These are phyloP conservation scores for Clinocottus analis DNA, from an alignment of 2,113 vertebrate genomes.

Conservation along the genomic window DNA sequence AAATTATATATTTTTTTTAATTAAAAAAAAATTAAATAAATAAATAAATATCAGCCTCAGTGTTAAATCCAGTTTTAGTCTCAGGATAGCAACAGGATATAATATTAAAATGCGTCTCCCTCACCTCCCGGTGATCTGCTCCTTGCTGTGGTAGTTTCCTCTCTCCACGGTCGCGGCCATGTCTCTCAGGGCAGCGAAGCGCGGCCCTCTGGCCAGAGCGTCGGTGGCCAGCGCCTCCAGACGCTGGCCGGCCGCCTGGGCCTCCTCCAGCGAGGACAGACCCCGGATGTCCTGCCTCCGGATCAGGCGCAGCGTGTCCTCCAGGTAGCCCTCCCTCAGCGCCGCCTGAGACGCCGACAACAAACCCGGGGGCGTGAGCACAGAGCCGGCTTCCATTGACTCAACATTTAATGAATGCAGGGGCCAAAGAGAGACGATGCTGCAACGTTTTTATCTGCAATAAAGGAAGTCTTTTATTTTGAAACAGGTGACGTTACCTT, in stretches of 20 bases:
- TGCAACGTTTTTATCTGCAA: not conserved
- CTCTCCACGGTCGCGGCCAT: conserved; percentile 83
- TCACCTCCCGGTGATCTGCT: conserved; percentile 81
- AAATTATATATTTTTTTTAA: too few relatives aligned
- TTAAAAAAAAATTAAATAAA: too few relatives aligned
- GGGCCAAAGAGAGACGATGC: not conserved
- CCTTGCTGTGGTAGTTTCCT: conserved; percentile 88
- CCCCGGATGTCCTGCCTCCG: conserved; percentile 78
- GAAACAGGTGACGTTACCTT: conserved; percentile 73
- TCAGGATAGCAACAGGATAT: too few relatives aligned
- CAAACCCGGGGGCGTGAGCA: not conserved
- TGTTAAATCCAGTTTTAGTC: too few relatives aligned
- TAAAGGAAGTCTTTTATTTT: not conserved
- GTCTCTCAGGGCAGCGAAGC: conserved; percentile 85
- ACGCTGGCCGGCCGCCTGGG: conserved; percentile 83
- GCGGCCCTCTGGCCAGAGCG: conserved; percentile 85
- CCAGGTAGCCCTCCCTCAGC: conserved; percentile 87
- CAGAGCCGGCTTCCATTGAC: not conserved
- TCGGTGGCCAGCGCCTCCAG: conserved; percentile 88
- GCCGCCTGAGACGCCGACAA: conserved; percentile 67
- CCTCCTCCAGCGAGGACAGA: conserved; percentile 70
- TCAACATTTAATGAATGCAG: not conserved
- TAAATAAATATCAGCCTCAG: too few relatives aligned
- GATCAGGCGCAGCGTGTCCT: conserved; percentile 84
- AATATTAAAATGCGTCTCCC: not conserved